These are phyloP conservation scores for Desoria tigrina DNA, from an alignment of 2,888 invertebrate species.

Conservation along the genomic window DNA sequence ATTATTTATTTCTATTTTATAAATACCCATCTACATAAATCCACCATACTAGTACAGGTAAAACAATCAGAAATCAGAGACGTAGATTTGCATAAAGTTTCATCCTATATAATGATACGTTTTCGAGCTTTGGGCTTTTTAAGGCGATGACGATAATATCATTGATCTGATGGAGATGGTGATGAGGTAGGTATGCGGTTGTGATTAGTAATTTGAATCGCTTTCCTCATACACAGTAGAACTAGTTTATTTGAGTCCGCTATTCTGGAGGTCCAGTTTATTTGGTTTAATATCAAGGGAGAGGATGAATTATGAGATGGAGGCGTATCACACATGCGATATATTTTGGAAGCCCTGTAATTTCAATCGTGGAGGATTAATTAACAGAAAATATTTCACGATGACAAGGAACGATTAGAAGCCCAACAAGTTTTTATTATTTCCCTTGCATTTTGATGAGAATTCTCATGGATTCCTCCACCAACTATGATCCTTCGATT, in stretches of 20 bases:
- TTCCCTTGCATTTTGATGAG: constrained; percentile 11
- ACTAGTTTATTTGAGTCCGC: constrained; percentile 29
- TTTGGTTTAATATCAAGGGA: constrained; percentile 11
- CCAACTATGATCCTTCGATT: neutral
- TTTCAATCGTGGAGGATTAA: constrained; percentile 47
- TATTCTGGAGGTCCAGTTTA: constrained; percentile 6
- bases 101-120: too few relatives aligned
- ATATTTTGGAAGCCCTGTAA: constrained; percentile 42
- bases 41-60: too few relatives aligned
- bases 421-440: constrained; percentile 43
- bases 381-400: constrained; percentile 50
- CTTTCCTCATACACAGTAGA: constrained; percentile 1
- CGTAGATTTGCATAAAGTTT: too few relatives aligned
- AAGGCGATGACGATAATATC: too few relatives aligned
- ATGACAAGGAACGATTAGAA: constrained; percentile 45
- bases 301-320: constrained; percentile 45
- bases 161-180: neutral
- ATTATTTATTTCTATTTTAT: too few relatives aligned
- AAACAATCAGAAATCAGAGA: too few relatives aligned
- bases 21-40: too few relatives aligned
- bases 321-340: constrained; percentile 39
- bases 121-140: too few relatives aligned
- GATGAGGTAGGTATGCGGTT: constrained; percentile 4
- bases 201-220: constrained; percentile 5
- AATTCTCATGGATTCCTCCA: constrained; percentile 7